phyloP scores from a whole-genome alignment of 2,797 vertebrate genomes.

The Stomatorhinus walkeri region DNA sequence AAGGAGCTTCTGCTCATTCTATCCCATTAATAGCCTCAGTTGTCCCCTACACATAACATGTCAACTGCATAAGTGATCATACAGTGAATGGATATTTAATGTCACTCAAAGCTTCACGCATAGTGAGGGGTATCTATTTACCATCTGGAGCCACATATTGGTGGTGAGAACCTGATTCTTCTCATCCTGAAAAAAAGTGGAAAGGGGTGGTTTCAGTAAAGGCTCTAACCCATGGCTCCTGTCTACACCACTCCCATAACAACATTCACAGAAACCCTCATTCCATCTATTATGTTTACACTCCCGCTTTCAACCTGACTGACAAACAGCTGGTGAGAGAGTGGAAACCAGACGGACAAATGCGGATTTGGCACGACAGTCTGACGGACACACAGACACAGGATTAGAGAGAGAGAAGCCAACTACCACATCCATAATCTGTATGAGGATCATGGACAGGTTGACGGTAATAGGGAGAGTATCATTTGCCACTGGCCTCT shows the following conservation, averaged over 20 bases:
- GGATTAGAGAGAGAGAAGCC: slow-evolving; percentile 39
- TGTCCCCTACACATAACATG: neutral
- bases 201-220: slow-evolving; percentile 2
- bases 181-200: slow-evolving; percentile 59
- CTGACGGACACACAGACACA: neutral
- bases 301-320: neutral
- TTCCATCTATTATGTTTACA: neutral
- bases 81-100: neutral
- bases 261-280: neutral
- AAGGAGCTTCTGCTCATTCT: neutral
- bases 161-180: slow-evolving; percentile 71
- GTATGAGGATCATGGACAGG: slow-evolving; percentile 82
- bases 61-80: neutral
- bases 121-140: slow-evolving; percentile 41
- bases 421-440: slow-evolving; percentile 93
- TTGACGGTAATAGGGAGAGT: slow-evolving; percentile 82
- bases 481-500: slow-evolving; percentile 88
- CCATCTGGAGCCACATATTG: slow-evolving; percentile 73
- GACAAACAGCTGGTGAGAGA: neutral
- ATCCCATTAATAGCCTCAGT: neutral
- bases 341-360: neutral
- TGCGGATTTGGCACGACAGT: neutral
- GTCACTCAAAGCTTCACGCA: neutral
- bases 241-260: neutral
- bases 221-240: neutral